Base-by-base conservation (phyloP, 2,888 invertebrate species). In the Latrodectus hesperus region DNA sequence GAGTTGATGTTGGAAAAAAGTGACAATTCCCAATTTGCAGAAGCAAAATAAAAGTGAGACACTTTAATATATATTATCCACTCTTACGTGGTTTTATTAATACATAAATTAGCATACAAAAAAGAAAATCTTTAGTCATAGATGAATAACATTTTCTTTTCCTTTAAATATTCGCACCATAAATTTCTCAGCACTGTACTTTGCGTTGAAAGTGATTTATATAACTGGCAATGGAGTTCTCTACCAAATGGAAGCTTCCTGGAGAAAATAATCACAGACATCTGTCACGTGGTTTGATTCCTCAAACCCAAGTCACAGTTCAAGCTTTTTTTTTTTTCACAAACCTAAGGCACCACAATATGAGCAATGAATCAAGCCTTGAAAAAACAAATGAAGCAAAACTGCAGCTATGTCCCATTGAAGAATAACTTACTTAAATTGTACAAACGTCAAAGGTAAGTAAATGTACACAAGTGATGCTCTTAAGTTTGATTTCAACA, bases 21-120 rank as follows among this genome's bases (percentile, higher is more conserved):
- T 38, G 38, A 22, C 22, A 22, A 22, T 22, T 22, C 22, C 22
- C 38, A 6, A 0, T 38, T 38, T 38, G 6, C 38, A 38, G 38
- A 38, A 38, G 2, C 38, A 38, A 38, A 38, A 38, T 38, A 38
- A 38, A 38, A 38, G 4, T 38, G 38, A 38, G 38, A 38, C 38
- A 38, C 38, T 6, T 38, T 6, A 38, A 38, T 38, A 4, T 38
- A 38, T 38, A 38, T 38, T 38, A 38, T 38, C 38, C 4, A 38
- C 1, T 38, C 6, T 38, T 38, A 6, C 2, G 38, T 79, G 55
- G 73, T 84, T 81, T 82, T 74, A 83, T 83, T 83, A 71, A 78
- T 86, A 81, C 80, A 80, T 67, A 84, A 78, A 85, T 84, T 84
- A 86, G 80, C 80, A 76, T 86, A 86, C 86, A 86, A 79, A 85